phyloP scores from a whole-genome alignment of 2,113 vertebrate genomes.

The Genyomyrus donnyi region DNA sequence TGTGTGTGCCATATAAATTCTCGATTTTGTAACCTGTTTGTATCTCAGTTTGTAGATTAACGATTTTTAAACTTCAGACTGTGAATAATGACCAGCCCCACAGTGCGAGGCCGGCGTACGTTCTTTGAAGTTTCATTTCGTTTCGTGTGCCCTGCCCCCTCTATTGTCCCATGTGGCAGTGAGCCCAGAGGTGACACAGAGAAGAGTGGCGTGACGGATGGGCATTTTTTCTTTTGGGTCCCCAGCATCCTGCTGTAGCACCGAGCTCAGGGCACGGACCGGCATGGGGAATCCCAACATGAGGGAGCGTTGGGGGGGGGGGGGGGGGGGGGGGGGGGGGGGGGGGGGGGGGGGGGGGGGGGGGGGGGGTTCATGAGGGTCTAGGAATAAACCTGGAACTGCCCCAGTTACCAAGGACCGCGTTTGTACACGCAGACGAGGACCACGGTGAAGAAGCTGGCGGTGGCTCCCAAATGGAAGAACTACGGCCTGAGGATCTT shows the following conservation, averaged over 20 bases:
- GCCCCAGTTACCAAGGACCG: neutral
- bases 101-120: neutral
- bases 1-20: neutral
- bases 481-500: constrained; percentile 94
- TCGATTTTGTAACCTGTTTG: neutral
- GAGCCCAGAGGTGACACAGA: neutral
- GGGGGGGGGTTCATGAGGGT: neutral
- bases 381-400: neutral
- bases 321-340: too few species aligned
- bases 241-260: neutral
- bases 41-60: neutral
- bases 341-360: too few species aligned
- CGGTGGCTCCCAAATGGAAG: constrained; percentile 96
- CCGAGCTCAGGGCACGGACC: neutral
- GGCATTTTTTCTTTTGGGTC: neutral
- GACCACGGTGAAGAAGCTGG: constrained; percentile 86
- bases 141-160: neutral
- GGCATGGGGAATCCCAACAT: neutral
- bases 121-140: neutral
- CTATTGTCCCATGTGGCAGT: neutral
- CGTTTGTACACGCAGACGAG: constrained; percentile 62
- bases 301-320: neutral
- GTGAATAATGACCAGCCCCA: neutral
- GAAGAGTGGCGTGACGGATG: neutral
- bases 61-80: neutral